A percentile compares a stretch with the other conserved stretches of the same genome.
Evolutionary conservation across 2,888 invertebrate species (phyloP).

Genomic region (Anticlea derivata): DNA sequence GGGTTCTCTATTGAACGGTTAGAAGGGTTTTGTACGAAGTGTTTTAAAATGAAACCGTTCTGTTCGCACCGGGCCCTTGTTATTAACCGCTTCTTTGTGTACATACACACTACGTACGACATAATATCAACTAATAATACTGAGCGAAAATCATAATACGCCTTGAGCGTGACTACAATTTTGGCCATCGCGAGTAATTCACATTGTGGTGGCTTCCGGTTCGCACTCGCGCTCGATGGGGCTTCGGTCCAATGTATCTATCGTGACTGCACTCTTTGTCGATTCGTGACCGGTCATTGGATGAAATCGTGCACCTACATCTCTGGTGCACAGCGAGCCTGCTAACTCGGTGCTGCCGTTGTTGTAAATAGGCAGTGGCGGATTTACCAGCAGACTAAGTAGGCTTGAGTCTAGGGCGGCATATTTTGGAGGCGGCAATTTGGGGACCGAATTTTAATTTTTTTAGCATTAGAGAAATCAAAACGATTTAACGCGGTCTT

Average conservation of each 20-base stretch:
- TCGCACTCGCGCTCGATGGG: constrained; percentile 36
- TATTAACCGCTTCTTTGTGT: constrained; percentile 49
- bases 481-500: too few species aligned
- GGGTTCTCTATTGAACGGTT: constrained; percentile 52
- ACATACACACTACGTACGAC: constrained; percentile 49
- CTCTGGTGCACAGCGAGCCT: constrained; percentile 5
- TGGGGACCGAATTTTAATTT: too few species aligned
- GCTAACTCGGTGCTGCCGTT: neutral
- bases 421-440: too few species aligned
- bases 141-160: constrained; percentile 76
- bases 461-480: too few species aligned
- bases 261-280: constrained; percentile 8
- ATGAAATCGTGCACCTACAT: too few species aligned
- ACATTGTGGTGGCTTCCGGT: constrained; percentile 41
- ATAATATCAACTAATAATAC: constrained; percentile 72
- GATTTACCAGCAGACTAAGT: too few species aligned
- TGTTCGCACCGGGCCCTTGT: constrained; percentile 68
- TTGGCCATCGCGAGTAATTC: constrained; percentile 78
- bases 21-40: constrained; percentile 44
- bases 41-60: constrained; percentile 45
- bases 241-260: constrained; percentile 33
- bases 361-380: too few species aligned
- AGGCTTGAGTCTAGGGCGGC: too few species aligned
- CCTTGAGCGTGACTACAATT: constrained; percentile 72
- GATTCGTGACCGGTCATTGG: constrained; percentile 8